Base-by-base conservation (phyloP, 2,797 vertebrate species). In the Simalia tracyae region DNA sequence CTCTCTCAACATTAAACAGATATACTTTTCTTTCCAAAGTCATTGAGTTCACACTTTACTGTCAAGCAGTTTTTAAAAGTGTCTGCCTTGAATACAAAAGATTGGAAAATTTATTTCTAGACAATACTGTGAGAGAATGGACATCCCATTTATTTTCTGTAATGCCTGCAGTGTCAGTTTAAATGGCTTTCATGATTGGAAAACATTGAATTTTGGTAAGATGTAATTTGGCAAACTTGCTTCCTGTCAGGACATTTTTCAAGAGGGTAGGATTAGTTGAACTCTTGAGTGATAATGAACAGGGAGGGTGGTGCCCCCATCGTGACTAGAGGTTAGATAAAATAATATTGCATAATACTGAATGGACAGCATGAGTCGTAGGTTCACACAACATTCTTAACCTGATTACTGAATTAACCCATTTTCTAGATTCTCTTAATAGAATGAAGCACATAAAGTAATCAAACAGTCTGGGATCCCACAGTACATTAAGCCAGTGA, bases 281-380 rank as follows among this genome's bases (percentile, higher is more conserved):
- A 81, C 96, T 97, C 96, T 97, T 97, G 97, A 97, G 94, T 97
- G 96, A 96, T 96, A 96, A 94, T 97, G 96, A 95, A 87, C 96
- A 95, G 94, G 95, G 94, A 95, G 96, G 96, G 92, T 93, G 94
- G 72, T 46, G 19, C 72, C 36, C 36, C 42, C 19, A 81, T 81
- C 72, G 4, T 81, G 72, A 81, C 72, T 36, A 24, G 42, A 81
- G 36, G 19, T 46, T 81, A 24, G 19, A 46, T 46, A 24, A 81
- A 81, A 46, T 46, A 81, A 81, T 81, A 46, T 81, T 81, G 72
- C 19, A 81, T 46, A 46, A 7, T 24, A 46, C 3, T 81, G 72
- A 81, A 19, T 81, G 36, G 36, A 46, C 42, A 81, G 31, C 36
- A 10, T 46, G 36, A 46, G 8, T 46, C 46, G 36, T 81, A 81